Percentiles rank a stretch among this genome's conserved stretches.
These are phyloP conservation scores for Hyles lineata DNA, from an alignment of 2,888 invertebrate species.

Conservation along the genomic window DNA sequence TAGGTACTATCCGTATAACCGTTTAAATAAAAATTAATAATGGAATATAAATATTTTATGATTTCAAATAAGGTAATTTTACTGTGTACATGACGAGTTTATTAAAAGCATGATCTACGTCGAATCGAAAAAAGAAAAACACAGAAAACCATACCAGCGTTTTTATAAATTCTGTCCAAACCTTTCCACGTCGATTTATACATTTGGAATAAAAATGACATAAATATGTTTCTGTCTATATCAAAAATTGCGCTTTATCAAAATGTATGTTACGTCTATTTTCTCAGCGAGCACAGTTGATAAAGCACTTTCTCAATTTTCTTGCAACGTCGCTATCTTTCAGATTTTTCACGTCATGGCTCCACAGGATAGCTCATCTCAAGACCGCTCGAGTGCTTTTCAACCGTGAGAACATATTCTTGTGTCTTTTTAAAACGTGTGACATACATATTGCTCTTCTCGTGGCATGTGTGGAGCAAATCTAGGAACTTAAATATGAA, in stretches of 20 bases:
- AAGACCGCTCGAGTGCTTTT: constrained; percentile 21
- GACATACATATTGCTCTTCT: background rate
- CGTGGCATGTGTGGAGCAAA: background rate
- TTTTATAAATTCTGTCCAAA: background rate
- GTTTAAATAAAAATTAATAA: background rate
- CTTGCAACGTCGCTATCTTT: constrained; percentile 16
- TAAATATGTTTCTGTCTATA: background rate
- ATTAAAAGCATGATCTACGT: too few species aligned
- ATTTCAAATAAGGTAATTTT: background rate
- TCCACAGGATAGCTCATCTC: constrained; percentile 18
- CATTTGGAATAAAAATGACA: background rate
- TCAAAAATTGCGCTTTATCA: constrained; percentile 1
- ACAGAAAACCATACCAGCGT: too few species aligned
- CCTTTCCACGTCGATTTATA: background rate
- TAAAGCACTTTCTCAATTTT: constrained; percentile 11
- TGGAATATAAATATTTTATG: too few species aligned
- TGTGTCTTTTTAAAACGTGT: constrained; percentile 5
- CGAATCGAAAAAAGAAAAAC: too few species aligned
- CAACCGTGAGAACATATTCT: constrained; percentile 15
- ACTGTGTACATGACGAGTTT: too few species aligned
- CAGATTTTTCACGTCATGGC: constrained; percentile 20
- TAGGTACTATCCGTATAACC: background rate
- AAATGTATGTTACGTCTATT: background rate
- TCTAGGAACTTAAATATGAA: background rate
- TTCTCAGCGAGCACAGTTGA: background rate